Evolutionary conservation across 92 coral and sea anemone genomes (phyloP), one percentile per base, ranked within the genome.

Genomic region (Bergia puertoricense): DNA sequence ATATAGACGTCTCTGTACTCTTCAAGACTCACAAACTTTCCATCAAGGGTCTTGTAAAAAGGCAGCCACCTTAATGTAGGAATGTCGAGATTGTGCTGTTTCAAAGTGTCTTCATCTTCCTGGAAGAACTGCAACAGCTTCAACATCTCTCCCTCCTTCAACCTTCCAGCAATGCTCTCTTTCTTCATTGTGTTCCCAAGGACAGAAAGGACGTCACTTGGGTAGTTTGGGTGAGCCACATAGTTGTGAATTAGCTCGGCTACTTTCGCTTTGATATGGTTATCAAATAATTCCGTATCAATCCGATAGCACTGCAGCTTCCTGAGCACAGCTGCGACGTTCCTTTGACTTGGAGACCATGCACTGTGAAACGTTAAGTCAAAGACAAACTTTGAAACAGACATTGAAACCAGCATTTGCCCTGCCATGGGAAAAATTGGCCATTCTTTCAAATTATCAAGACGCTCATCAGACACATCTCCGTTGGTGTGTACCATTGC

Each of bases 181-280:
- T 80, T 46, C 14, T 81, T 57, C 79, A 76, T 85, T 65, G 69
- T 86, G 22, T 85, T 72, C 42, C 79, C 86, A 9, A 90, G 82
- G 37, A 90, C 92, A 42, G 40, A 71, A 39, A 90, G 89, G 15
- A 90, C 92, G 38, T 90, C 92, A 41, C 43, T 79, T 15, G 88
- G 89, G 46, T 68, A 85, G 81, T 90, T 82, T 42, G 92, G 89
- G 59, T 90, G 92, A 48, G 92, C 92, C 20, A 85, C 89, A 43
- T 85, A 80, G 8, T 71, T 68, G 72, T 86, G 86, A 77, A 79
- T 81, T 40, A 86, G 78, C 44, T 44, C 59, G 39, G 81, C 65
- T 44, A 62, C 85, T 44, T 81, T 86, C 23, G 48, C 56, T 54
- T 79, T 37, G 2, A 40, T 20, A 30, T 10, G 38, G 68, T 46